Evolutionary conservation across 2,888 invertebrate species (phyloP).

Genomic region (Antheraea yamamai): DNA sequence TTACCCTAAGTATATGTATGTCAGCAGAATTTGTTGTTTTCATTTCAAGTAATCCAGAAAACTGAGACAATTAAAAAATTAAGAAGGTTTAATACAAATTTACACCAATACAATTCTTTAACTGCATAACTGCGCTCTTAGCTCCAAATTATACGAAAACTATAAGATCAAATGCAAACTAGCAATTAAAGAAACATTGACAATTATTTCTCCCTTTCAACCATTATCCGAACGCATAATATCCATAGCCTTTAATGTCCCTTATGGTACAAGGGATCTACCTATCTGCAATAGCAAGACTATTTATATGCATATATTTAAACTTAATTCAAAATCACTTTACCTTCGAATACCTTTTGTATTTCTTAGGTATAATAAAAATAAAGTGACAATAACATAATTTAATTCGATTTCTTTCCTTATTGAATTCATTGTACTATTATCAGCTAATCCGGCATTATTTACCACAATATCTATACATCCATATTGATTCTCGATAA

Average conservation of each 20-base stretch:
- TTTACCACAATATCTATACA: too few species aligned
- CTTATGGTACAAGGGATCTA: too few species aligned
- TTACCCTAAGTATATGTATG: too few species aligned
- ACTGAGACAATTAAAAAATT: not conserved
- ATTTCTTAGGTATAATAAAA: too few species aligned
- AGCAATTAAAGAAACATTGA: slow-evolving; percentile 46
- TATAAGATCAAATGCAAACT: slow-evolving; percentile 28
- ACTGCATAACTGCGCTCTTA: slow-evolving; percentile 46
- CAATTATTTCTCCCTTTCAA: slow-evolving; percentile 47
- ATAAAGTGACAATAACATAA: too few species aligned
- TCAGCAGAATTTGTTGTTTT: not conserved
- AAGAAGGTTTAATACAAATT: slow-evolving; percentile 19
- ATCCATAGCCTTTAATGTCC: slow-evolving; percentile 43
- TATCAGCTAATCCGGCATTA: too few species aligned
- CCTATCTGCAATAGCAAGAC: slow-evolving; percentile 38
- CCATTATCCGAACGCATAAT: slow-evolving; percentile 48
- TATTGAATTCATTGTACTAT: too few species aligned
- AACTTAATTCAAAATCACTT: not conserved
- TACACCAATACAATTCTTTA: slow-evolving; percentile 47
- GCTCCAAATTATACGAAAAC: slow-evolving; percentile 44
- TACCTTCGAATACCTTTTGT: too few species aligned
- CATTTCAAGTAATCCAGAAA: not conserved
- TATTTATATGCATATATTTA: not conserved
- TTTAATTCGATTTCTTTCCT: too few species aligned
- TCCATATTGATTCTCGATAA: too few species aligned